A percentile compares a stretch with the other conserved stretches of the same genome.
These are phyloP conservation scores for Athetis lepigone DNA, from an alignment of 2,888 invertebrate genomes.

Conservation along the genomic window DNA sequence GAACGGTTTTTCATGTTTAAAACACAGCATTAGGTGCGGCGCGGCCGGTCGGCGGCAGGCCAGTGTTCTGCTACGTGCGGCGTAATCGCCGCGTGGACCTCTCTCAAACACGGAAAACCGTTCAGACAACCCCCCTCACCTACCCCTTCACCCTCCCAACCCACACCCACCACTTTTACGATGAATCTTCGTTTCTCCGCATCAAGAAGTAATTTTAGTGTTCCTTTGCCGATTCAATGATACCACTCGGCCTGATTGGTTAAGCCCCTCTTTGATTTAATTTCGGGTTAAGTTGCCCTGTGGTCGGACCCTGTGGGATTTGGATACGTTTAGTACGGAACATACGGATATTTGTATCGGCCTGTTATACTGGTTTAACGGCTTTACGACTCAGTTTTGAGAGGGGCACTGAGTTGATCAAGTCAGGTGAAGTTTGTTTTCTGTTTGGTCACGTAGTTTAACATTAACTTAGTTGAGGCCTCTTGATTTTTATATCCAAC, in stretches of 20 bases:
- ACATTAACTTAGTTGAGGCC: background rate
- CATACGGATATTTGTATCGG: conserved; percentile 77
- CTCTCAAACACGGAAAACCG: conserved; percentile 90
- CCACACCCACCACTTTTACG: conserved; percentile 88
- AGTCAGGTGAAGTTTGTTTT: conserved; percentile 49
- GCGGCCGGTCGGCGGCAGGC: conserved; percentile 68
- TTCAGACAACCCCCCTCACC: conserved; percentile 83
- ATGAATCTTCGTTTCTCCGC: conserved; percentile 91
- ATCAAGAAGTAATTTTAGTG: conserved; percentile 91
- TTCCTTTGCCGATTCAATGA: conserved; percentile 91
- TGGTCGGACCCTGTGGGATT: conserved; percentile 84
- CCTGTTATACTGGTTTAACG: conserved; percentile 72
- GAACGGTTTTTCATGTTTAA: conserved; percentile 90
- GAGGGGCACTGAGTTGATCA: conserved; percentile 51
- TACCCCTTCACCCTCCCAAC: conserved; percentile 65
- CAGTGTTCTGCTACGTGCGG: conserved; percentile 84
- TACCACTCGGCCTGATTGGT: conserved; percentile 90
- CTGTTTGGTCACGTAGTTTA: conserved; percentile 19
- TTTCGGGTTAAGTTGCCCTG: conserved; percentile 89
- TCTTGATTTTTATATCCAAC: background rate
- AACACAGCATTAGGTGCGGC: conserved; percentile 86
- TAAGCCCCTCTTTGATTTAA: conserved; percentile 90
- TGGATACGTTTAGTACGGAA: conserved; percentile 71
- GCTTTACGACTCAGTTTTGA: conserved; percentile 60
- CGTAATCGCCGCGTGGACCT: conserved; percentile 88